A percentile compares a stretch with the other conserved stretches of the same genome.
These are phyloP conservation scores for Osmoderma eremita DNA, from an alignment of 2,888 invertebrate genomes.

Conservation along the genomic window DNA sequence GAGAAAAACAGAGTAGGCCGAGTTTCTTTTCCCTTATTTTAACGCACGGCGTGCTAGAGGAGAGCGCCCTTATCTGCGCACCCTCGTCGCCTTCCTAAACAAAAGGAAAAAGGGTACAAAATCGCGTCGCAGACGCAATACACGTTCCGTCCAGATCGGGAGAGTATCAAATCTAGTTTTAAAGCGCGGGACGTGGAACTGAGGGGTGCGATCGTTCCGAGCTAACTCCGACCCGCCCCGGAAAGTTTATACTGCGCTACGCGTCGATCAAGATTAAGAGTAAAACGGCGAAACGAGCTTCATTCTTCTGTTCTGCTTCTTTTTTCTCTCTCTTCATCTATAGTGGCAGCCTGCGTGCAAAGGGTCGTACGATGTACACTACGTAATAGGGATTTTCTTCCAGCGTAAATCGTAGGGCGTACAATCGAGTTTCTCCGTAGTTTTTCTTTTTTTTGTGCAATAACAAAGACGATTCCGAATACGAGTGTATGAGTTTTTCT, in stretches of 20 bases:
- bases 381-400: slow-evolving; percentile 18
- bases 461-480: background rate
- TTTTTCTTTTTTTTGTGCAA: slow-evolving; percentile 5
- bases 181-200: slow-evolving; percentile 11
- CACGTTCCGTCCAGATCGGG: background rate
- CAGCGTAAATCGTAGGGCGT: slow-evolving; percentile 8
- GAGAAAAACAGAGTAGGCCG: slow-evolving; percentile 7
- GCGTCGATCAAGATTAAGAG: slow-evolving; percentile 26
- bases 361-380: background rate
- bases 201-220: background rate
- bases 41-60: no score
- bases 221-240: background rate
- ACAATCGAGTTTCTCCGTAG: slow-evolving; percentile 14
- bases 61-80: slow-evolving; percentile 14
- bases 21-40: slow-evolving; percentile 27
- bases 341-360: background rate
- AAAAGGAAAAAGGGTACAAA: background rate
- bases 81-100: background rate
- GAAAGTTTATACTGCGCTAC: slow-evolving; percentile 23
- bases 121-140: slow-evolving; percentile 10
- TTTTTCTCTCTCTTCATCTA: background rate
- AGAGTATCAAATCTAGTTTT: slow-evolving; percentile 28
- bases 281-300: slow-evolving; percentile 8
- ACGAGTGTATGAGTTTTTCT: background rate
- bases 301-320: background rate